Percentiles rank a stretch among this genome's conserved stretches.
These are phyloP conservation scores for Tridacna gigas DNA, from an alignment of 2,888 invertebrate genomes.

Conservation along the genomic window DNA sequence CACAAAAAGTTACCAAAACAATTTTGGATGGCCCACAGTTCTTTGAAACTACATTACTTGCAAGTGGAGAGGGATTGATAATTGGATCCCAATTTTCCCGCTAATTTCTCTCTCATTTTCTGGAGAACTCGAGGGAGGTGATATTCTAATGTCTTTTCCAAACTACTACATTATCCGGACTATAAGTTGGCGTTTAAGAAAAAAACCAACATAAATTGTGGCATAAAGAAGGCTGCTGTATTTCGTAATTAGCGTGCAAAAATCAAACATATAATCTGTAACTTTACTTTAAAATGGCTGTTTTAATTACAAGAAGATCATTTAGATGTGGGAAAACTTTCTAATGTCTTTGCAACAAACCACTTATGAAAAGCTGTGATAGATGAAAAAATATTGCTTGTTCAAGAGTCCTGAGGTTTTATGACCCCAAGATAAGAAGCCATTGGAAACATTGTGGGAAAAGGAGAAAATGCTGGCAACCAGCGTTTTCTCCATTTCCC, in stretches of 20 bases:
- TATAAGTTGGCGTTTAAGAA: background rate
- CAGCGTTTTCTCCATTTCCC: too few species aligned
- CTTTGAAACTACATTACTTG: background rate
- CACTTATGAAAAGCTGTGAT: too few species aligned
- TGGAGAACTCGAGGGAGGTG: constrained; percentile 7
- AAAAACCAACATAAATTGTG: constrained; percentile 17
- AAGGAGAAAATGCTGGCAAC: too few species aligned
- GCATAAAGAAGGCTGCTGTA: constrained; percentile 9
- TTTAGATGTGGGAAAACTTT: too few species aligned
- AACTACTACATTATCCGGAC: background rate
- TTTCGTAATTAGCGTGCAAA: constrained; percentile 22
- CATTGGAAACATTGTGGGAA: too few species aligned
- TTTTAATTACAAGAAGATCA: constrained; percentile 16
- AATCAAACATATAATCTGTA: background rate
- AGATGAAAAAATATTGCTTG: too few species aligned
- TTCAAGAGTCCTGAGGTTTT: too few species aligned
- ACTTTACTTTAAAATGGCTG: constrained; percentile 15
- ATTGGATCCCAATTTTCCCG: constrained; percentile 17
- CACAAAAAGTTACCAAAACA: background rate
- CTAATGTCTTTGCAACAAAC: too few species aligned
- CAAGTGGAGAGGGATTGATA: constrained; percentile 12
- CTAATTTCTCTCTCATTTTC: constrained; percentile 22
- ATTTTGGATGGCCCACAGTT: background rate
- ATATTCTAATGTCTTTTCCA: constrained; percentile 17
- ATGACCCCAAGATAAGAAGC: too few species aligned